Conservation (phyloP, 2,113 vertebrate species). For the Pelodiscus sinensis region DNA sequence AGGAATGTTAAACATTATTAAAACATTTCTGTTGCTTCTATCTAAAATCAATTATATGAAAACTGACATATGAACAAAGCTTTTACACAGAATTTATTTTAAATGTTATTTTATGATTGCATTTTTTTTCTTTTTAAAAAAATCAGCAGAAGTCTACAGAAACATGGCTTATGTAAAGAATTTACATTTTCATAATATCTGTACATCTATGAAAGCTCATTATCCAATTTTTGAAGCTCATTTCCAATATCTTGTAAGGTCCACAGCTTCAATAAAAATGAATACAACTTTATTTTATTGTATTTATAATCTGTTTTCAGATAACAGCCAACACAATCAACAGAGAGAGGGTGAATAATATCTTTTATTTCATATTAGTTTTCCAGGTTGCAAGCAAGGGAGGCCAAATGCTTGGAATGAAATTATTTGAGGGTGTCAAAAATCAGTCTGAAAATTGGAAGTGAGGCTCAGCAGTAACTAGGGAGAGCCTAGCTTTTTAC, state of each 20-base stretch:
- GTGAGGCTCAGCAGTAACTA: background rate
- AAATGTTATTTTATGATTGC: background rate
- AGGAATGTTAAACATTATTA: background rate
- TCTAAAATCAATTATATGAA: background rate
- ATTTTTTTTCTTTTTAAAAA: background rate
- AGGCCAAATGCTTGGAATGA: background rate
- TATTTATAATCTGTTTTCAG: background rate
- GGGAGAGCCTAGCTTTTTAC: background rate
- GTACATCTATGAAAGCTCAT: background rate
- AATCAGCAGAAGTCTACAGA: background rate
- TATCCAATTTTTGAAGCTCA: background rate
- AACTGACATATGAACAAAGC: background rate
- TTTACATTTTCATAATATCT: background rate
- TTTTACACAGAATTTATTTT: background rate
- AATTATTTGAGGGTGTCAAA: background rate
- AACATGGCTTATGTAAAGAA: background rate
- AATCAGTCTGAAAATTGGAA: background rate
- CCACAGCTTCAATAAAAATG: background rate
- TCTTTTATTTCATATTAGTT: background rate
- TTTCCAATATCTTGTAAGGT: background rate
- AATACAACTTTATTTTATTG: background rate
- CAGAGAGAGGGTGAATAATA: background rate
- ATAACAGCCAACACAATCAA: background rate
- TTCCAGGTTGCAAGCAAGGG: background rate
- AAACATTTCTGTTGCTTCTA: background rate